Evolutionary conservation across 2,113 vertebrate genomes (phyloP).

Genomic region (Bolborhynchus lineola): DNA sequence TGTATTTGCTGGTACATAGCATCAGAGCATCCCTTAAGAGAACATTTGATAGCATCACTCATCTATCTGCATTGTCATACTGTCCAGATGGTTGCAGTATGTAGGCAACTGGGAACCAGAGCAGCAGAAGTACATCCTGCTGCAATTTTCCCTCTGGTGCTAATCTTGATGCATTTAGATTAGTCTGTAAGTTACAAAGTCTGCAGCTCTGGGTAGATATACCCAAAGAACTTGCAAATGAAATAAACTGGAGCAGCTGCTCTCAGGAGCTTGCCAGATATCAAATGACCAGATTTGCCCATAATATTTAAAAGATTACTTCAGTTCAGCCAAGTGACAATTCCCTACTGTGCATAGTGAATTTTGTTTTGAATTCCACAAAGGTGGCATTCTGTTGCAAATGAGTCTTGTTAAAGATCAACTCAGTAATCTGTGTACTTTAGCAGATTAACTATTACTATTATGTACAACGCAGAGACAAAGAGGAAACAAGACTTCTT

Average conservation of each 20-base stretch:
- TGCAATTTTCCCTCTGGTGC: neutral
- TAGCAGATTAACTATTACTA: neutral
- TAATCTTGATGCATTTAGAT: neutral
- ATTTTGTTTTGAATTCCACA: neutral
- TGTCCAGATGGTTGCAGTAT: conserved; percentile 29
- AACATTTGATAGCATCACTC: neutral
- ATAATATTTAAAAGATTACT: neutral
- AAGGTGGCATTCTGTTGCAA: neutral
- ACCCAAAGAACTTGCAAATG: neutral
- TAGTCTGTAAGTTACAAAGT: neutral
- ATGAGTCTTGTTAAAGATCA: neutral
- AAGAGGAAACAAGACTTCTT: neutral
- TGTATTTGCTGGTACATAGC: neutral
- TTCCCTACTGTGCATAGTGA: neutral
- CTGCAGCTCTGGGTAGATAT: neutral
- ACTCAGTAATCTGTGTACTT: neutral
- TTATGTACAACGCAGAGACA: neutral
- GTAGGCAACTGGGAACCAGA: conserved; percentile 7
- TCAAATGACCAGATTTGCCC: neutral
- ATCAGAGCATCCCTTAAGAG: neutral
- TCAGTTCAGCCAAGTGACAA: neutral
- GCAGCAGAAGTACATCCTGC: neutral
- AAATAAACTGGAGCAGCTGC: neutral
- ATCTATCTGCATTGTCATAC: neutral
- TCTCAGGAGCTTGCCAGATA: neutral